Conservation (phyloP, 2,113 vertebrate species). For the Cyanistes caeruleus region DNA sequence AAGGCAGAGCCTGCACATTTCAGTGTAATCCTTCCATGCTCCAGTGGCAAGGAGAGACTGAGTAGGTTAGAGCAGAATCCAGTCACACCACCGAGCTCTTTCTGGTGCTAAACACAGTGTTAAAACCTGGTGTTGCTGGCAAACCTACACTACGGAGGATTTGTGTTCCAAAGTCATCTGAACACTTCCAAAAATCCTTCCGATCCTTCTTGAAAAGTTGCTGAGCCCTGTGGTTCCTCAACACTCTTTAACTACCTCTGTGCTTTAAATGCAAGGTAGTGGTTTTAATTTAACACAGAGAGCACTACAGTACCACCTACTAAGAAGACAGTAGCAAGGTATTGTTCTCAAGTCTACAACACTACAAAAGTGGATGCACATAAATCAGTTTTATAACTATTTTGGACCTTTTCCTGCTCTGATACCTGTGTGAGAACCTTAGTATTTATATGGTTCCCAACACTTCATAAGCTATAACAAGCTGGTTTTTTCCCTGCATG, state of each 20-base stretch:
- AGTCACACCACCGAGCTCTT: background rate
- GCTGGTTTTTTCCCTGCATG: fast-evolving
- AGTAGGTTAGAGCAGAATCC: background rate
- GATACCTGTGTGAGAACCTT: background rate
- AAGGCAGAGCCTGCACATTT: background rate
- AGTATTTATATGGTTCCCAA: background rate
- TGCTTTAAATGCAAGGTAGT: background rate
- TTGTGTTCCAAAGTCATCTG: background rate
- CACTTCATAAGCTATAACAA: background rate
- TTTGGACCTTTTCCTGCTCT: background rate
- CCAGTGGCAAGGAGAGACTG: background rate
- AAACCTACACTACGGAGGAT: background rate
- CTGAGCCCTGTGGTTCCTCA: background rate
- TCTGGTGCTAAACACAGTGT: background rate
- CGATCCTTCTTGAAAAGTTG: background rate
- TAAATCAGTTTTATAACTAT: background rate
- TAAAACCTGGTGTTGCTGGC: background rate
- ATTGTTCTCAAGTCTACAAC: background rate
- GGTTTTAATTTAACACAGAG: background rate
- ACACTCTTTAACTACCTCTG: background rate
- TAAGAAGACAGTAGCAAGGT: background rate
- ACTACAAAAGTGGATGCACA: background rate
- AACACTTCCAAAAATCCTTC: background rate
- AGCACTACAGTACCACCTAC: background rate
- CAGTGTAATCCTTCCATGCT: background rate